These are phyloP conservation scores for Okamejei kenojei DNA, from an alignment of 2,797 vertebrate species.

Conservation along the genomic window DNA sequence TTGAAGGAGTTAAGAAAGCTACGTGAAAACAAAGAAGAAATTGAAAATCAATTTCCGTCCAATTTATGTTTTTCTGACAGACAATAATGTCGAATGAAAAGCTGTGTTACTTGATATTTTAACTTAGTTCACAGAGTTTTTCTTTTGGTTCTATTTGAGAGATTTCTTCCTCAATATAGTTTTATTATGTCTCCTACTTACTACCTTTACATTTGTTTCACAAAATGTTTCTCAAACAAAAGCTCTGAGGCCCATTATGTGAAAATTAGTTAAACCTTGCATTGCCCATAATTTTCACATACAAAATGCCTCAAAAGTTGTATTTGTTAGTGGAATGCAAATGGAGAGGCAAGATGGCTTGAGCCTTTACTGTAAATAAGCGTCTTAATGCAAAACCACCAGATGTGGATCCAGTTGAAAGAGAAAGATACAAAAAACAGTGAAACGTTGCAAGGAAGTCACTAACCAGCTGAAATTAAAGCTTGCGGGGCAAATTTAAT, in stretches of 20 bases:
- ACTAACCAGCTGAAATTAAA: constrained; percentile 23
- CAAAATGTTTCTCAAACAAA: background rate
- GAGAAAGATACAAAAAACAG: constrained; percentile 17
- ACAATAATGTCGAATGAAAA: background rate
- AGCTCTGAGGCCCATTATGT: background rate
- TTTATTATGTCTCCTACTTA: background rate
- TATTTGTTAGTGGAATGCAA: background rate
- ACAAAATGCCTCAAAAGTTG: background rate
- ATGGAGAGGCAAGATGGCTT: background rate
- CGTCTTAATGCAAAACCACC: background rate
- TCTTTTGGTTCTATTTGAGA: background rate
- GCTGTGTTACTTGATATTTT: background rate
- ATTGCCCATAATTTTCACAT: background rate
- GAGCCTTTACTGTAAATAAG: background rate
- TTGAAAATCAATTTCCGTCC: background rate
- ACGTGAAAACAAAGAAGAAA: background rate
- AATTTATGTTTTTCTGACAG: background rate
- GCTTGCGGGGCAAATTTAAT: background rate
- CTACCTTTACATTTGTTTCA: background rate
- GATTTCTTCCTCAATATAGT: background rate
- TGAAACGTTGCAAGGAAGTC: constrained; percentile 18
- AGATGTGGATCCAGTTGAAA: constrained; percentile 18
- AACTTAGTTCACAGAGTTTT: background rate
- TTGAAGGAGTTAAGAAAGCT: background rate
- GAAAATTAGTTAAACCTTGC: background rate